These are phyloP conservation scores for Phymastichus coffea DNA, from an alignment of 1,140 invertebrate species.

Conservation along the genomic window DNA sequence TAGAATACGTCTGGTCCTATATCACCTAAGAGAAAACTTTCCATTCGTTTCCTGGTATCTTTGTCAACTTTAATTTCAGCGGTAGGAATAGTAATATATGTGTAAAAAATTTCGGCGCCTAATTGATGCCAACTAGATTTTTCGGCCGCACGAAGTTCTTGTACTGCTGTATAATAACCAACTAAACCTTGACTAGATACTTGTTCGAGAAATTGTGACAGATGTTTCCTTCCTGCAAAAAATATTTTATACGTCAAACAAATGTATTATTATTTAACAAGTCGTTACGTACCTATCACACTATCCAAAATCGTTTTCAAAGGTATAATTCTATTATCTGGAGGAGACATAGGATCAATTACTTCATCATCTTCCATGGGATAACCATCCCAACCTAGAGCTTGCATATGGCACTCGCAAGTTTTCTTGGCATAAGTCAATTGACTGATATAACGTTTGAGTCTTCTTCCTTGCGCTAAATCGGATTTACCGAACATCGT, in stretches of 20 bases:
- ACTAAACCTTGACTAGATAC: constrained; percentile 78
- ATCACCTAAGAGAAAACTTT: constrained; percentile 82
- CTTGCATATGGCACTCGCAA: constrained; percentile 77
- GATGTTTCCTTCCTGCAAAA: constrained; percentile 63
- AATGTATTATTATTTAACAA: too few relatives aligned
- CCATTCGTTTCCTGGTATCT: constrained; percentile 76
- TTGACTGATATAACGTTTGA: constrained; percentile 79
- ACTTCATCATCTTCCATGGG: constrained; percentile 54
- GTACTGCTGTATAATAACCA: constrained; percentile 85
- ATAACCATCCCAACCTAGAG: constrained; percentile 77
- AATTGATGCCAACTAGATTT: constrained; percentile 79
- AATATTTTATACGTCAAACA: too few relatives aligned
- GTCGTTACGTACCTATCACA: constrained; percentile 64
- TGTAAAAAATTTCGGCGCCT: constrained; percentile 88
- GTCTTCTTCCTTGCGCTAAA: constrained; percentile 68
- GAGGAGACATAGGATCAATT: constrained; percentile 37
- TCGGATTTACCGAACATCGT: constrained; percentile 63
- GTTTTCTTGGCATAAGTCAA: constrained; percentile 79
- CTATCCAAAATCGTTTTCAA: constrained; percentile 69
- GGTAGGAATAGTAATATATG: constrained; percentile 76
- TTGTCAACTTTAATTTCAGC: constrained; percentile 80
- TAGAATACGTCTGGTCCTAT: constrained; percentile 87
- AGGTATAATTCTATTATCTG: constrained; percentile 58
- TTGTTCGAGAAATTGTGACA: constrained; percentile 79
- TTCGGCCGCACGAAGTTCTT: constrained; percentile 74